phyloP scores from a whole-genome alignment of 2,113 vertebrate genomes.

The Pachycephala philippinensis region DNA sequence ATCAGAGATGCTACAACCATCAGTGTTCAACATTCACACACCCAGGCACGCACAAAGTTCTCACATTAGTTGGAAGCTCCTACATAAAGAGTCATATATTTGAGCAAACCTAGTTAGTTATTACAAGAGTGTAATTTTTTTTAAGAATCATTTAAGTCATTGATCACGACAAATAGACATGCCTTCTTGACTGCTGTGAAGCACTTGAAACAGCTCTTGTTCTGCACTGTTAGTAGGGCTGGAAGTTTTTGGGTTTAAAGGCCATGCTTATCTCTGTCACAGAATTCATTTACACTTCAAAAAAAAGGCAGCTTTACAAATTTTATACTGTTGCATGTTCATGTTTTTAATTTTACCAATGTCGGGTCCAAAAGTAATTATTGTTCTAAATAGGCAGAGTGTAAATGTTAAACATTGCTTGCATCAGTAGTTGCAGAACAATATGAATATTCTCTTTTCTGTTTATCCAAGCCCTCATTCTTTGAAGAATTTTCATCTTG shows the following conservation, averaged over 20 bases:
- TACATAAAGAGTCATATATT: background rate
- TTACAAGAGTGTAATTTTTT: background rate
- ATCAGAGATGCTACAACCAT: background rate
- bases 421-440: background rate
- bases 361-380: background rate
- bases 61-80: background rate
- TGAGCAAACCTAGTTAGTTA: background rate
- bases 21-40: background rate
- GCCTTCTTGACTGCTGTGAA: background rate
- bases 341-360: background rate
- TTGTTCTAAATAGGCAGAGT: background rate
- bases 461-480: background rate
- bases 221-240: background rate
- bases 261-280: background rate
- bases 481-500: background rate
- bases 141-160: background rate
- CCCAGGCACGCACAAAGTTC: rapidly evolving
- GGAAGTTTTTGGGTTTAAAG: background rate
- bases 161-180: background rate
- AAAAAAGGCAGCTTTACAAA: background rate
- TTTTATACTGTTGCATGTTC: background rate
- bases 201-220: background rate
- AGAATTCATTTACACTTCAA: background rate
- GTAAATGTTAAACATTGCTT: background rate
- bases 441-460: background rate